Evolutionary conservation across 37 sponge, comb jelly and placozoan species (phyloP).

Genomic region (Geodia barretti): DNA sequence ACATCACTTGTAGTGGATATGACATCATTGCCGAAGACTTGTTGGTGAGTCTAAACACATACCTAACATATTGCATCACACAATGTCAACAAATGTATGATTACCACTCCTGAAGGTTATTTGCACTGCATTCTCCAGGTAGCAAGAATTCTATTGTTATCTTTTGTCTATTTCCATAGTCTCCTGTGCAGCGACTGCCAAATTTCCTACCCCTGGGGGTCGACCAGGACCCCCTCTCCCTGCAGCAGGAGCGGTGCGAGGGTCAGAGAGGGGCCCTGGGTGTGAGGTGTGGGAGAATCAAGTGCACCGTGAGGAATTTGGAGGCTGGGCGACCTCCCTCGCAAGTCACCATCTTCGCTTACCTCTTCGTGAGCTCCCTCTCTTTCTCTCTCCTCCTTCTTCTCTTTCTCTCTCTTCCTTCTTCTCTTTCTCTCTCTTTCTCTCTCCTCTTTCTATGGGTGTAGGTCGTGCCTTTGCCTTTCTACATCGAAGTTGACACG

Average conservation of each 20-base stretch:
- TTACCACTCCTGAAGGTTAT: no score
- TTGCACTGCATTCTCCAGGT: no score
- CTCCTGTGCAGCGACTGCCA: neutral
- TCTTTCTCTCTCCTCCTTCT: no score
- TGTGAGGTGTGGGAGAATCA: slow-evolving; percentile 18
- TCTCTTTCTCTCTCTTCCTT: no score
- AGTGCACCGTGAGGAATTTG: slow-evolving; percentile 26
- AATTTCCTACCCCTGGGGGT: slow-evolving; percentile 13
- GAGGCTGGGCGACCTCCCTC: neutral
- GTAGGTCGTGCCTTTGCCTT: no score
- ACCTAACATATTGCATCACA: no score
- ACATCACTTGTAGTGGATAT: slow-evolving; percentile 35
- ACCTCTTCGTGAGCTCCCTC: slow-evolving; percentile 50
- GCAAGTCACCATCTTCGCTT: slow-evolving; percentile 22
- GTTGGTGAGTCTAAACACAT: no score
- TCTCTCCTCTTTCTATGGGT: no score
- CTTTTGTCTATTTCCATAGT: slow-evolving; percentile 6
- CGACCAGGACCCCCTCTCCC: neutral
- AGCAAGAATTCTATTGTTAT: neutral
- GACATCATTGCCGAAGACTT: slow-evolving; percentile 13
- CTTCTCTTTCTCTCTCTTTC: no score
- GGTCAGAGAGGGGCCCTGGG: neutral
- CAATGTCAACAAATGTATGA: no score
- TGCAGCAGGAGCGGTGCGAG: neutral
- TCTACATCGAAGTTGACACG: no score